phyloP scores from a whole-genome alignment of 2,797 vertebrate genomes.

The Kryptopterus vitreolus region DNA sequence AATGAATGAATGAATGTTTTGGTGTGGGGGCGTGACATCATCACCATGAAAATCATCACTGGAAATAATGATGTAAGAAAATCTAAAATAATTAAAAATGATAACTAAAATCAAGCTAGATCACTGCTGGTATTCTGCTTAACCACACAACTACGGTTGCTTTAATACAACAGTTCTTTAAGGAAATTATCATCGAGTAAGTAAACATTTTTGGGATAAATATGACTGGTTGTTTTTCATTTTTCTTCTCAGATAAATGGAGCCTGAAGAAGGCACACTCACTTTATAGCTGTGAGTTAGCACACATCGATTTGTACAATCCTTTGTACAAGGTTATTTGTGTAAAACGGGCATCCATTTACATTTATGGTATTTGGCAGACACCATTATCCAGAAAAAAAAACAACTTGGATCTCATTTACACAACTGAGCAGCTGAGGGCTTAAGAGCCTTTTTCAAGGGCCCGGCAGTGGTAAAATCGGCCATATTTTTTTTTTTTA shows the following conservation, averaged over 20 bases:
- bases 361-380: no score
- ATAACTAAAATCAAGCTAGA: no score
- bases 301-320: neutral
- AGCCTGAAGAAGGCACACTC: neutral
- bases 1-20: no score
- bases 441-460: no score
- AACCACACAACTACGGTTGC: neutral
- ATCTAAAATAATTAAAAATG: neutral
- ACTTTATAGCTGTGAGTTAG: neutral
- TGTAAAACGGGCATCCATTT: no score
- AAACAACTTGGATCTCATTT: no score
- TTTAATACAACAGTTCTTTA: neutral
- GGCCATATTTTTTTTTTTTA: no score
- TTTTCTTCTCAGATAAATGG: neutral
- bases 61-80: neutral
- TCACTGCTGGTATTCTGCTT: neutral
- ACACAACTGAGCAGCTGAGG: no score
- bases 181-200: neutral
- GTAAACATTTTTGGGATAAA: neutral
- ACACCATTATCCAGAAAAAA: no score
- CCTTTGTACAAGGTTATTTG: no score
- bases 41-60: conserved; percentile 3
- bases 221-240: neutral
- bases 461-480: no score
- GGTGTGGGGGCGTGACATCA: neutral